Evolutionary conservation across 2,888 invertebrate genomes (phyloP).

Genomic region (Brachyptera risi): DNA sequence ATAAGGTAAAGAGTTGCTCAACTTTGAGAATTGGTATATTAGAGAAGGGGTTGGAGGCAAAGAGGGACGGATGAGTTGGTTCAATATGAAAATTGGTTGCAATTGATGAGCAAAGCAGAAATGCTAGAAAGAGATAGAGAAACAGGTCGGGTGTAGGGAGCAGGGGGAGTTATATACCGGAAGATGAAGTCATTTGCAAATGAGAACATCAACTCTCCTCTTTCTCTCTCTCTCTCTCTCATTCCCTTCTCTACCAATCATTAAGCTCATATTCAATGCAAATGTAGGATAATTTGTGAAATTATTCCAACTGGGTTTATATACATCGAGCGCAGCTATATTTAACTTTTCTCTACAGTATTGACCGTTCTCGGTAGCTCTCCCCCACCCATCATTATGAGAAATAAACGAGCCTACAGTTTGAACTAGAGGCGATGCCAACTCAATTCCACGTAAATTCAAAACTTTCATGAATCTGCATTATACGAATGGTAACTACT

Average conservation of each 20-base stretch:
- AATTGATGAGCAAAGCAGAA: slow-evolving; percentile 33
- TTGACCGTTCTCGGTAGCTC: neutral
- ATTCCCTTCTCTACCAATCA: slow-evolving; percentile 22
- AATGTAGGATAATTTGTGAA: slow-evolving; percentile 43
- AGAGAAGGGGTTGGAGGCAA: slow-evolving; percentile 6
- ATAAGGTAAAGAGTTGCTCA: slow-evolving; percentile 21
- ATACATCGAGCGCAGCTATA: slow-evolving; percentile 17
- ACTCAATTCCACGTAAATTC: neutral
- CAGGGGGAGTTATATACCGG: slow-evolving; percentile 22
- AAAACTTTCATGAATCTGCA: slow-evolving; percentile 1
- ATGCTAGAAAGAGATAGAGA: slow-evolving; percentile 23
- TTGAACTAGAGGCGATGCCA: neutral
- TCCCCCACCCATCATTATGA: neutral
- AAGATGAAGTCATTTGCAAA: slow-evolving; percentile 34
- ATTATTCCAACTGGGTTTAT: slow-evolving; percentile 40
- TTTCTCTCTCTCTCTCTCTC: slow-evolving; percentile 13
- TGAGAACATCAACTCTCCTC: slow-evolving; percentile 27
- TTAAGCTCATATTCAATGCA: slow-evolving; percentile 45
- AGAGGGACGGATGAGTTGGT: slow-evolving; percentile 29
- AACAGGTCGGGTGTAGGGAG: slow-evolving; percentile 7
- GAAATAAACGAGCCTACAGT: neutral
- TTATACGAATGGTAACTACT: neutral
- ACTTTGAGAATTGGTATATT: slow-evolving; percentile 12
- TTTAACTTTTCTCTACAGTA: slow-evolving; percentile 14
- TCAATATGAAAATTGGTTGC: slow-evolving; percentile 35